These are phyloP conservation scores for Heloderma charlesbogerti DNA, from an alignment of 2,113 vertebrate species.

Conservation along the genomic window DNA sequence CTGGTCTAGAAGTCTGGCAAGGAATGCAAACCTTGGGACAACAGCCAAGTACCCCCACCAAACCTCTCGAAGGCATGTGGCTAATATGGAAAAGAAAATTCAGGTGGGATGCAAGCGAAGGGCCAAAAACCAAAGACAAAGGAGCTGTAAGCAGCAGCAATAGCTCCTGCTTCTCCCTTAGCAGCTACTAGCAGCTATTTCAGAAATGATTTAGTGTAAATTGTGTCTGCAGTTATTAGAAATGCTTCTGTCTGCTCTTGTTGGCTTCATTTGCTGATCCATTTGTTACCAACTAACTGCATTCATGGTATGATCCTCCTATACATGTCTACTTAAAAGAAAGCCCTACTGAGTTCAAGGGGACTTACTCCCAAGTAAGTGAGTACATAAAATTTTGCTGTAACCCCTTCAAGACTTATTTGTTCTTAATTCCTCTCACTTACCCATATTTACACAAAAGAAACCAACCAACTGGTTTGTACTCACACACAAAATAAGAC, in stretches of 20 bases:
- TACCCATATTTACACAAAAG: constrained; percentile 26
- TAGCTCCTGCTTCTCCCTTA: not conserved
- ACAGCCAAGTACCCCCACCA: not conserved
- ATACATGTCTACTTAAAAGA: not conserved
- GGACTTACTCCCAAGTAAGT: not conserved
- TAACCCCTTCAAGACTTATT: fast-evolving
- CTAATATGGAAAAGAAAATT: not conserved
- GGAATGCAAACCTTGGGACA: not conserved
- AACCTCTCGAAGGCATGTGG: not conserved
- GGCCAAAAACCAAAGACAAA: not conserved
- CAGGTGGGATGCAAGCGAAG: not conserved
- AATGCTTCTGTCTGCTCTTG: fast-evolving
- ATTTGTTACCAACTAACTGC: not conserved
- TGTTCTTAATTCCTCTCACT: not conserved
- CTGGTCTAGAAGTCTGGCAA: not conserved
- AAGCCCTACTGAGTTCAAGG: no score
- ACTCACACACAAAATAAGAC: constrained; percentile 40
- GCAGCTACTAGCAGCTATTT: constrained; percentile 10
- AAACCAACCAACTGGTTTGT: constrained; percentile 25
- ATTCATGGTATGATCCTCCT: no score
- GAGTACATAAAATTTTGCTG: not conserved
- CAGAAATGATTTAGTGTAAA: fast-evolving
- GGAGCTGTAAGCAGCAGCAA: not conserved
- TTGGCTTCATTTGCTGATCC: not conserved
- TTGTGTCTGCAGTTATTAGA: fast-evolving